Evolutionary conservation across 2,113 vertebrate species (phyloP), one percentile per base, ranked within the genome.

Genomic region (Mirounga angustirostris): DNA sequence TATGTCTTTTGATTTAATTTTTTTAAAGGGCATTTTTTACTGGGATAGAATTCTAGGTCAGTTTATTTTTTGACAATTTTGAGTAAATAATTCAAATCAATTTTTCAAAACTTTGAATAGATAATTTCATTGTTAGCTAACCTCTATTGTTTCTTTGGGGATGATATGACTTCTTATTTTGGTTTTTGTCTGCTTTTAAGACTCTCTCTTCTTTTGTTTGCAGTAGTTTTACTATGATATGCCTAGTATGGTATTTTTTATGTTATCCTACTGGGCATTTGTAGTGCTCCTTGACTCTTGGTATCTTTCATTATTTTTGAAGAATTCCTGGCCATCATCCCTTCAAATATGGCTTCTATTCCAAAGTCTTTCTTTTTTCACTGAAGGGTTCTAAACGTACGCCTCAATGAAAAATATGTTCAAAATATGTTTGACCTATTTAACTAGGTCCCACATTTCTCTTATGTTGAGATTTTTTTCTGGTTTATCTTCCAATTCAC

Each of bases 91-190:
- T 16, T 81, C 46, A 18, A 65, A 61, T 4, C 30, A 54, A 9
- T 65, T 58, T 87, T 92, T 76, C 24, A 43, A 92, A 78, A 67
- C 2, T 21, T 58, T n/a, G 4, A 83, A 76, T 88, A 96, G 82
- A 52, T 58, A 83, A 69, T 89, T 91, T 43, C 24, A 81, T 80
- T 82, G 19, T 81, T n/a, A 87, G 12, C 10, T 8, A 50, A 11
- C 30, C 74, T 40, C 79, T 50, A 19, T 30, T 87, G 21, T 69
- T 91, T 30, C 80, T 81, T 91, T 89, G 63, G 22, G 30, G 7
- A 87, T 73, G n/a, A 65, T 16, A 90, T 46, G 30, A 94, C 6
- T 26, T 91, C 85, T 86, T 74, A 86, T 50, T 94, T 74, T 88
- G 36, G 7, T 8, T 84, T 94, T n/a, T 36, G 6, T 78, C 79